Conservation (phyloP, 2,113 vertebrate genomes). For the Paedocypris sp. region DNA sequence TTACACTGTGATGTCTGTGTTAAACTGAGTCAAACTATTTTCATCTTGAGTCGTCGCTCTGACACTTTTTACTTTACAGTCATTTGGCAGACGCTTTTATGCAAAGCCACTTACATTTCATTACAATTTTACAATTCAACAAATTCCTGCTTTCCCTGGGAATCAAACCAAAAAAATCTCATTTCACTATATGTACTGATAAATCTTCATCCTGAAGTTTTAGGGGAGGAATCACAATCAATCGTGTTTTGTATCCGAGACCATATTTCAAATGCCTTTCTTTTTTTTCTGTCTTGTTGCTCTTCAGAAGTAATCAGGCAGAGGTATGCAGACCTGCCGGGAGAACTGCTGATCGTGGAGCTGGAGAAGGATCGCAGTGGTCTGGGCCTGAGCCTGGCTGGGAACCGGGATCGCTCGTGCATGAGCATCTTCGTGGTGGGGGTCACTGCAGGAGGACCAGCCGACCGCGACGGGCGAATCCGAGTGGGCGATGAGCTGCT, state of each 20-base stretch:
- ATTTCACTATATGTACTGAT: too few species aligned
- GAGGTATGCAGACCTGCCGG: conserved; percentile 81
- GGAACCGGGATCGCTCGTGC: conserved; percentile 81
- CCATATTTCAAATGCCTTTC: not conserved
- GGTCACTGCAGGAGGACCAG: conserved; percentile 76
- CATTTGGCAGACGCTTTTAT: too few species aligned
- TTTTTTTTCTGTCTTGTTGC: not conserved
- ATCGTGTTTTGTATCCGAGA: not conserved
- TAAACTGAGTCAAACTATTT: too few species aligned
- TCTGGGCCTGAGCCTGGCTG: conserved; percentile 88
- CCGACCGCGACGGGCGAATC: conserved; percentile 72
- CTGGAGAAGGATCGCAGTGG: conserved; percentile 90
- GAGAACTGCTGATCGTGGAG: conserved; percentile 84
- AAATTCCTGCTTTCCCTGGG: too few species aligned
- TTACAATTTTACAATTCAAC: too few species aligned
- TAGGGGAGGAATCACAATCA: too few species aligned
- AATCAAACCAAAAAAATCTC: too few species aligned
- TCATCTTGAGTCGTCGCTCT: too few species aligned
- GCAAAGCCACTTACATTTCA: too few species aligned
- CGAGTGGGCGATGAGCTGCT: conserved; percentile 81
- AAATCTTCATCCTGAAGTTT: too few species aligned
- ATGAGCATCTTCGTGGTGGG: conserved; percentile 94
- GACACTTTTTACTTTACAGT: too few species aligned
- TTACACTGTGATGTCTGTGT: too few species aligned
- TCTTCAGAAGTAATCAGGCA: conserved; percentile 81